Base-by-base conservation (phyloP, 2,113 vertebrate genomes). In the Psittacula cyanocephala region DNA sequence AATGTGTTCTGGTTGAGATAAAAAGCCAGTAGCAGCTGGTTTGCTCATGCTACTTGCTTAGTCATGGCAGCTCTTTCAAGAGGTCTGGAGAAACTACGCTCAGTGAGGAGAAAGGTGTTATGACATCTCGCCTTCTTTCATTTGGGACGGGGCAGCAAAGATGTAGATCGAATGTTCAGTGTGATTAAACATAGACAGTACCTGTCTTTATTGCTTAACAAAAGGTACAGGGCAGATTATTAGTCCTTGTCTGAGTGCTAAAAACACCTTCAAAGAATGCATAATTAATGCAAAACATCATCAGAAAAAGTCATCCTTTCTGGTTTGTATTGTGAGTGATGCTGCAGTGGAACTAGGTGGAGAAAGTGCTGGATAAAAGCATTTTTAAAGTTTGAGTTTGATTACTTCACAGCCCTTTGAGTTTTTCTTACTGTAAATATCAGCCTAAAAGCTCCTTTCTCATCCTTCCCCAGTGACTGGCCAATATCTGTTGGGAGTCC, bases 1-100 rank as follows among this genome's bases (percentile, higher is more conserved):
- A 96, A 96, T 96, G 92, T 97, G 91, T 96, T 97, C 89, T 89
- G 75, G 89, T 79, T 47, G 79, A 97, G 93, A 95, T 92, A 97
- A 96, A 94, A 95, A 94, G 87, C 92, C 93, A 28, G 70, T 76
- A 81, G 76, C 88, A 96, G 78, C 88, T 96, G 43, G 50, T 84
- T 96, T 82, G 91, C 75, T 93, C 33, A 29, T 81, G 64, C 70
- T 86, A 57, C 94, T 91, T 94, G 96, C 96, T 97, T 97, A 97
- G 96, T 97, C 97, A 97, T 81, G n/a, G 69, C 91, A 95, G 77
- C 57, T 39, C 82, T 86, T 97, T 96, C 70, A n/a, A 80, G 35
- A 91, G 89, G 68, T 92, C 63, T 80, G 85, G 87, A 93, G 92
- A 95, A 97, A 80, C 70, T n/a, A 47, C 49, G 87, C 60, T 96